phyloP scores from a whole-genome alignment of 2,113 vertebrate genomes.

The Psephotus haematonotus region DNA sequence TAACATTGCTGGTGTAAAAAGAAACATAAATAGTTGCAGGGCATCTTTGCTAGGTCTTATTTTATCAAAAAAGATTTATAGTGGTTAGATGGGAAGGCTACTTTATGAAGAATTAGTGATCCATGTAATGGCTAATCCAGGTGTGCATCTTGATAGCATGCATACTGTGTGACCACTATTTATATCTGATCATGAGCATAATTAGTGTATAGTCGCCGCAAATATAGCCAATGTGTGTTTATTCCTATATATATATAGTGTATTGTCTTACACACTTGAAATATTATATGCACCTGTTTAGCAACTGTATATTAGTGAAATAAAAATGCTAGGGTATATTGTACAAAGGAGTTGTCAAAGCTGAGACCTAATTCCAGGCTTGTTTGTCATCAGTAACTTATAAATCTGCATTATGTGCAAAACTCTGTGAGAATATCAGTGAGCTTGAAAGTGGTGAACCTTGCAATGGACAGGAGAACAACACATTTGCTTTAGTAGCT shows the following conservation, averaged over 20 bases:
- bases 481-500: not conserved
- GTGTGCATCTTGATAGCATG: not conserved
- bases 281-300: not conserved
- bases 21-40: not conserved
- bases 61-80: not conserved
- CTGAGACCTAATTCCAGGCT: not conserved
- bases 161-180: not conserved
- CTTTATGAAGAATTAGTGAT: not conserved
- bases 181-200: not conserved
- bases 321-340: not conserved
- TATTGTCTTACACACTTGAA: not conserved
- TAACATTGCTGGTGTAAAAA: not conserved
- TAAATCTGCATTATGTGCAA: not conserved
- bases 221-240: not conserved
- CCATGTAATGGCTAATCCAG: not conserved
- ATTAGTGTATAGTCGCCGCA: not conserved
- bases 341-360: not conserved
- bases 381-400: not conserved
- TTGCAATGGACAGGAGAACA: not conserved
- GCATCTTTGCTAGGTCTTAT: fast-evolving
- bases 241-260: not conserved
- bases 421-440: not conserved
- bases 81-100: not conserved
- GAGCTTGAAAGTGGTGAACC: not conserved
- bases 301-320: not conserved